Base-by-base conservation (phyloP, 2,113 vertebrate genomes). In the Pterocles gutturalis region DNA sequence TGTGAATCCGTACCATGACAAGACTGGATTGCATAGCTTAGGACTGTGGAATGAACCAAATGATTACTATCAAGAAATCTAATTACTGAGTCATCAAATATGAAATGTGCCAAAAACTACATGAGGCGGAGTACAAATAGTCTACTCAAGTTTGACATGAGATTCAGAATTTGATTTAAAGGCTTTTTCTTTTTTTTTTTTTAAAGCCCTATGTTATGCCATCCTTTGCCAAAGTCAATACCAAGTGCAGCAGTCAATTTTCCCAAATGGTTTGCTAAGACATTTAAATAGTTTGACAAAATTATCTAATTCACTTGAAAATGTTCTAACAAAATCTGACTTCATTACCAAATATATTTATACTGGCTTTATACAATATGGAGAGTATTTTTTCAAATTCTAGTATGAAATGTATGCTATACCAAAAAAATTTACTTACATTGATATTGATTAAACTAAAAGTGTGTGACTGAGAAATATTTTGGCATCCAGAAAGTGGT, bases 321-420 rank as follows among this genome's bases (percentile, higher is more conserved):
- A 98, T 97, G 97, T 97, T 98, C 98, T 98, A 98, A 98, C 98
- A 99, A 99, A 98, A 98, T 99, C 98, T 99, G 99, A 99, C 99
- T 99, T 99, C 98, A 99, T 98, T 96, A 99, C 98, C 98, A 98
- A 99, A 99, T 99, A 88, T 99, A 99, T 99, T 99, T 99, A 98
- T 98, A 95, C 98, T 99, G 99, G 99, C 99, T 98, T 97, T 54
- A 87, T 75, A 77, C 87, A 90, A 58, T 71, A 76, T 22, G 81
- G 61, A 93, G 88, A 77, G 88, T 66, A 55, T 83, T 93, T 96
- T 81, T 69, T 82, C 77, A 41, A 90, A 89, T 94, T 95, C 33
- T 94, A 82, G 89, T 92, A 94, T 89, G 79, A 97, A 93, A 33
- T 67, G 25, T 84, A 82, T 34, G 81, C 91, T 96, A 87, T 86